Evolutionary conservation across 2,888 invertebrate species (phyloP).

Genomic region (Brachyopa scutellaris): DNA sequence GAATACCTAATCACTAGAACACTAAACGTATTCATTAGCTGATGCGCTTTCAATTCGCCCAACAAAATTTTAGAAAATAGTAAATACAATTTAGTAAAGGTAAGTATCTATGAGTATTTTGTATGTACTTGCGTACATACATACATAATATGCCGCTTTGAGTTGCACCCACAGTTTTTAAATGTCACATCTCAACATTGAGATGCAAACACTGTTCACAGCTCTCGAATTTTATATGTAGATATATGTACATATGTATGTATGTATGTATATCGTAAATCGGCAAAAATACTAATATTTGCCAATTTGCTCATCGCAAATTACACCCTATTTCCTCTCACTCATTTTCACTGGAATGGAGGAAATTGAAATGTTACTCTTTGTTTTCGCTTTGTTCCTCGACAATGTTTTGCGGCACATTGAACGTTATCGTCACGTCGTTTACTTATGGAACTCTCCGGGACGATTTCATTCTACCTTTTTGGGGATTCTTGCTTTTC

Average conservation of each 20-base stretch:
- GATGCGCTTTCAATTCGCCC: no score
- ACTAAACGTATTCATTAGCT: no score
- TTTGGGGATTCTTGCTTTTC: conserved; percentile 4
- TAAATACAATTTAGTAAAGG: no score
- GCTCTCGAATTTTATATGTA: neutral
- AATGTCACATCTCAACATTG: neutral
- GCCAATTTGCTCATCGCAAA: conserved; percentile 19
- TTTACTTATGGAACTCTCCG: conserved; percentile 14
- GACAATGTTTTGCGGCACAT: conserved; percentile 13
- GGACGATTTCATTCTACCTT: conserved; percentile 1
- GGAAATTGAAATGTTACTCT: conserved; percentile 25
- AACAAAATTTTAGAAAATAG: no score
- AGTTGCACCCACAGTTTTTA: neutral
- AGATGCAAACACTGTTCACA: neutral
- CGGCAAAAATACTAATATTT: conserved; percentile 18
- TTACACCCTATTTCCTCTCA: conserved; percentile 8
- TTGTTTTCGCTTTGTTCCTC: conserved; percentile 11
- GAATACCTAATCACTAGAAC: no score
- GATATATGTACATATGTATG: no score
- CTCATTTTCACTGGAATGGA: conserved; percentile 11
- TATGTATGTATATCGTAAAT: neutral
- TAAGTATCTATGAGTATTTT: no score
- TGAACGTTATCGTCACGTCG: conserved; percentile 11
- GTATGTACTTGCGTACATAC: no score
- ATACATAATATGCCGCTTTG: no score